Percentiles rank a stretch among this genome's conserved stretches.
phyloP scores from a whole-genome alignment of 2,888 invertebrate genomes.

The Chloromyia formosa region DNA sequence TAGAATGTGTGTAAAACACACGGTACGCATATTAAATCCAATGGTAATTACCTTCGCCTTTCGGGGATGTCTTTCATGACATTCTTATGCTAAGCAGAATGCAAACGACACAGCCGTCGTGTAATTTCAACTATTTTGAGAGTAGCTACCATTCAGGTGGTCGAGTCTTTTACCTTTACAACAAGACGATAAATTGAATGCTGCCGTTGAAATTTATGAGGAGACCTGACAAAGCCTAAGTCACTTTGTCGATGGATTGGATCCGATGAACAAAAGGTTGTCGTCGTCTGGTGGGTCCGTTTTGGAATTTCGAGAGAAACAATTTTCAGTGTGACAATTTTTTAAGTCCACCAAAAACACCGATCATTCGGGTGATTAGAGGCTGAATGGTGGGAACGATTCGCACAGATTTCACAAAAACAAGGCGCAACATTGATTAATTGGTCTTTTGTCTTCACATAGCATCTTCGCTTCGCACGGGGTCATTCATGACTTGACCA shows the following conservation, averaged over 20 bases:
- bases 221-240: slow-evolving; percentile 12
- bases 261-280: not conserved
- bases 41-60: slow-evolving; percentile 44
- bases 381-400: slow-evolving; percentile 38
- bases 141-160: slow-evolving; percentile 24
- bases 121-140: slow-evolving; percentile 22
- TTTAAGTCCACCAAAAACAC: slow-evolving; percentile 9
- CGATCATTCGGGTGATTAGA: slow-evolving; percentile 13
- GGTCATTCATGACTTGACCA: slow-evolving; percentile 29
- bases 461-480: slow-evolving; percentile 18
- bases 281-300: slow-evolving; percentile 11
- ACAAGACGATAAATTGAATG: slow-evolving; percentile 15
- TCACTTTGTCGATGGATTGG: slow-evolving; percentile 10
- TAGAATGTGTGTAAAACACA: slow-evolving; percentile 45
- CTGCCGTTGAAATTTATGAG: slow-evolving; percentile 22
- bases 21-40: slow-evolving; percentile 49
- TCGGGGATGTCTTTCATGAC: slow-evolving; percentile 22
- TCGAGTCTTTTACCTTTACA: slow-evolving; percentile 2
- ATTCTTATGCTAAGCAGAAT: slow-evolving; percentile 36
- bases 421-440: slow-evolving; percentile 57
- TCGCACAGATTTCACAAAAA: slow-evolving; percentile 35
- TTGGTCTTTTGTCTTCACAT: slow-evolving; percentile 56
- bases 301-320: slow-evolving; percentile 20
- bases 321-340: slow-evolving; percentile 36
- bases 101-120: slow-evolving; percentile 23